These are phyloP conservation scores for Microplitis demolitor DNA, from an alignment of 1,140 invertebrate genomes.

Conservation along the genomic window DNA sequence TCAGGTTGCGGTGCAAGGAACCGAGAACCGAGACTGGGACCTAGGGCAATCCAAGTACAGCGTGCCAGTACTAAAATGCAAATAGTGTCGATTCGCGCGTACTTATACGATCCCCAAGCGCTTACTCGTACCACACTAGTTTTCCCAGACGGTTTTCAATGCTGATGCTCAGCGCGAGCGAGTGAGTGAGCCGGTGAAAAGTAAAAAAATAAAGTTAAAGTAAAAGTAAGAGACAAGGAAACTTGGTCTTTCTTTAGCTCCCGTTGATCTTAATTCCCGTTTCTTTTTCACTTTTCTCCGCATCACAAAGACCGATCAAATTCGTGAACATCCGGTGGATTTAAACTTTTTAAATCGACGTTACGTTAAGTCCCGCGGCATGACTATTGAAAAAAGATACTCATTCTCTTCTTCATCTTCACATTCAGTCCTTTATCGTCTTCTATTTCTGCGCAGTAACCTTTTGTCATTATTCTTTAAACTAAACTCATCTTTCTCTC, in stretches of 20 bases:
- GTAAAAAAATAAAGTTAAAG: background rate
- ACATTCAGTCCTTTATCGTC: background rate
- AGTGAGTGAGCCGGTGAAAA: background rate
- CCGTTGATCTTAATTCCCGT: background rate
- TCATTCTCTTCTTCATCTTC: background rate
- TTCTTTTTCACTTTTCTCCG: background rate
- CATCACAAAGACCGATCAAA: conserved; percentile 7
- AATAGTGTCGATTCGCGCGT: conserved; percentile 24
- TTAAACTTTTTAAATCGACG: conserved; percentile 23
- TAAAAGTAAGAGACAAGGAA: background rate
- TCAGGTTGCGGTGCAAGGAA: background rate
- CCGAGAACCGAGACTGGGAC: background rate
- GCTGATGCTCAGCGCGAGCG: no score
- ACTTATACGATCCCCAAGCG: conserved; percentile 5
- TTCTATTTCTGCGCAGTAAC: background rate
- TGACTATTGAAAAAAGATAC: conserved; percentile 5
- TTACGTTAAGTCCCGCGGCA: conserved; percentile 12
- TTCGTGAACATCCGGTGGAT: conserved; percentile 23
- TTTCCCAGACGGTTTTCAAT: background rate
- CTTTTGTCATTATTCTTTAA: no score
- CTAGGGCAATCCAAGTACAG: conserved; percentile 1
- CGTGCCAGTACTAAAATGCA: conserved; percentile 21
- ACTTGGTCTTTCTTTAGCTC: background rate
- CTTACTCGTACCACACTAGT: background rate
- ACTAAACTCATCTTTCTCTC: background rate